Conservation (phyloP, 1,140 invertebrate species). For the Heterodera schachtii region DNA sequence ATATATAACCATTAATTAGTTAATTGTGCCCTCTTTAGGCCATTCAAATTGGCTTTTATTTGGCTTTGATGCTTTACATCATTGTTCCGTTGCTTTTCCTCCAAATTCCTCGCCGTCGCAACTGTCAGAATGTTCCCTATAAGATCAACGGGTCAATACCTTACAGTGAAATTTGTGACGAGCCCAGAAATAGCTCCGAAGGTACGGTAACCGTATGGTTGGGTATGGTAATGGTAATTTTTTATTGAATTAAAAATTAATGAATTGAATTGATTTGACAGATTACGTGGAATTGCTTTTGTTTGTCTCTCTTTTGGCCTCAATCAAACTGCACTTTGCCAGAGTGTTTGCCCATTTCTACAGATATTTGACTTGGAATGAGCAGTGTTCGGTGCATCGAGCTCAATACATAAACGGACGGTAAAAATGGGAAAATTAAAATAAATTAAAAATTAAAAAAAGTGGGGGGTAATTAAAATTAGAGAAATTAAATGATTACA, state of each 20-base stretch:
- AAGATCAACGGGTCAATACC: slow-evolving; percentile 4
- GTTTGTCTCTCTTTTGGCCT: slow-evolving; percentile 24
- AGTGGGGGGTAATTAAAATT: background rate
- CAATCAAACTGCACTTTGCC: slow-evolving; percentile 32
- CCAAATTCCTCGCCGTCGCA: slow-evolving; percentile 17
- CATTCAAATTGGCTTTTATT: slow-evolving; percentile 42
- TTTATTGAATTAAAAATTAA: background rate
- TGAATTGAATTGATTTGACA: background rate
- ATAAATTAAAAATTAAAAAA: too few species aligned
- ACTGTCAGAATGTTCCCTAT: background rate
- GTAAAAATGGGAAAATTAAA: background rate
- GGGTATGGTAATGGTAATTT: background rate
- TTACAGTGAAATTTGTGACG: slow-evolving; percentile 15
- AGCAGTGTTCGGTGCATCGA: slow-evolving; percentile 19
- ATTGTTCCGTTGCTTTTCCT: slow-evolving; percentile 32
- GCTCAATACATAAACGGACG: slow-evolving; percentile 40
- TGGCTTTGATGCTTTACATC: slow-evolving; percentile 37
- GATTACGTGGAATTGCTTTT: slow-evolving; percentile 31
- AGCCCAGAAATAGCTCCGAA: background rate
- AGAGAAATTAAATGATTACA: background rate
- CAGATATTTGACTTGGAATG: slow-evolving; percentile 39
- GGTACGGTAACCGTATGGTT: slow-evolving; percentile 2
- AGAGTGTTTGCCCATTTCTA: slow-evolving; percentile 36
- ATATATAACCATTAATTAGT: background rate
- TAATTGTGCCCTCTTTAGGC: slow-evolving; percentile 18